Evolutionary conservation across 2,113 vertebrate genomes (phyloP), one percentile per base, ranked within the genome.

Genomic region (Xiphorhynchus elegans): DNA sequence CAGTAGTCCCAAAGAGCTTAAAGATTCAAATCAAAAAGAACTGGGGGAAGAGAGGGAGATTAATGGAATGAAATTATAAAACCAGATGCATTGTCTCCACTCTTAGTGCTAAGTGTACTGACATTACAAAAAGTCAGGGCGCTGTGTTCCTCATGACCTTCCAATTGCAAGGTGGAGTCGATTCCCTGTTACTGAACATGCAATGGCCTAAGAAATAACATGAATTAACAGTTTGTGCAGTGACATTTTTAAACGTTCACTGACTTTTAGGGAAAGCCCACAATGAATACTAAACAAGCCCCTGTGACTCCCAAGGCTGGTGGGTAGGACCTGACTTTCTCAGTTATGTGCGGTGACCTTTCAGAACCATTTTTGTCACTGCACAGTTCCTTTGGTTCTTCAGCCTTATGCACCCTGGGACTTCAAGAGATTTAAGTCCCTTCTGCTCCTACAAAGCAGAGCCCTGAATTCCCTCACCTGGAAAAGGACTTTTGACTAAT

Each of bases 221-320:
- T 4, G 5, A 91, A 92, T 33, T 59, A 75, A 72, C 72, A 56
- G 52, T 33, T 53, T 94, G 90, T 90, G 92, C 83, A 49, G 68
- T 94, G 96, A 89, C 90, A 95, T 96, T 96, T 96, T 91, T 90
- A 94, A 85, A 55, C 29, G 1, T 24, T 87, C 39, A 11, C 74
- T 94, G 94, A 90, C 78, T 96, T 96, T 84, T 44, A 86, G 58
- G 69, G 69, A 84, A 94, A 90, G 21, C 49, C 80, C 85, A 84
- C 52, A 11, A 52, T 72, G 93, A 93, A 94, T 93, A 94, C 68
- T 86, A 90, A 93, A 78, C 31, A 56, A 84, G 37, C 35, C 44
- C 44, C n/a, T 90, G 76, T 23, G 37, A 56, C 94, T 96, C 79
- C 88, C 49, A 31, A 69, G 69, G 40, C 9, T 74, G 67, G 33